Percentiles rank a stretch among this genome's conserved stretches.
phyloP scores from a whole-genome alignment of 2,797 vertebrate genomes.

The Platyrinchus mystaceus region DNA sequence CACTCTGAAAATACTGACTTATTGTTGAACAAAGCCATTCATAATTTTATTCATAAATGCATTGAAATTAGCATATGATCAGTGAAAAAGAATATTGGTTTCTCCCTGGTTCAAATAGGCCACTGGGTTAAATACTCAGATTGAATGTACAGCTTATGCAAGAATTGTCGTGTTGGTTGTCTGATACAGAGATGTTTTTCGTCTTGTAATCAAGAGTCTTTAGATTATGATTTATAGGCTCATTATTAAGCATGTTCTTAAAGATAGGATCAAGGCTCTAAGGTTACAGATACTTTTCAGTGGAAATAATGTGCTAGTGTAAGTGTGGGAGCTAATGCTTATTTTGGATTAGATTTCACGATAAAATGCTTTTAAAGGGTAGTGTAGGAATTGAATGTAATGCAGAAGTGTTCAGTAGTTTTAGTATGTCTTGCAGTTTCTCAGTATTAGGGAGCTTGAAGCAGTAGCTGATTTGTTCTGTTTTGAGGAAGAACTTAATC shows the following conservation, averaged over 20 bases:
- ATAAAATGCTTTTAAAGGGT: background rate
- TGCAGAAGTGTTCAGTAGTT: background rate
- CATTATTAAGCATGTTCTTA: background rate
- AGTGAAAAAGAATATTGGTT: background rate
- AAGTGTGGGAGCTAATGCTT: background rate
- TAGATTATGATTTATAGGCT: background rate
- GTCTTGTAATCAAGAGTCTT: background rate
- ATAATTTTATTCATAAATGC: background rate
- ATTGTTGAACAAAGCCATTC: background rate
- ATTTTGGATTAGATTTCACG: background rate
- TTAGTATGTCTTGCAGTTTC: background rate
- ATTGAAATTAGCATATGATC: background rate
- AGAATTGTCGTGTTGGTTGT: background rate
- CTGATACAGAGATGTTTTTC: background rate
- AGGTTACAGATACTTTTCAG: background rate
- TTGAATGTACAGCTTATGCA: background rate
- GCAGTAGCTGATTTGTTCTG: background rate
- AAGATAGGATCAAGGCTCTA: conserved; percentile 23
- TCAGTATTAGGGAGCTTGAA: background rate
- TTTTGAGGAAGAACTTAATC: background rate
- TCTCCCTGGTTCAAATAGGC: background rate
- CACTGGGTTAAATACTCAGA: background rate
- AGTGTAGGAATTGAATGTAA: background rate
- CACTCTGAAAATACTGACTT: background rate
- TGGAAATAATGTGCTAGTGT: background rate